A percentile compares a stretch with the other conserved stretches of the same genome.
Conservation (phyloP, 2,113 vertebrate species). For the Lepisosteus oculatus region DNA sequence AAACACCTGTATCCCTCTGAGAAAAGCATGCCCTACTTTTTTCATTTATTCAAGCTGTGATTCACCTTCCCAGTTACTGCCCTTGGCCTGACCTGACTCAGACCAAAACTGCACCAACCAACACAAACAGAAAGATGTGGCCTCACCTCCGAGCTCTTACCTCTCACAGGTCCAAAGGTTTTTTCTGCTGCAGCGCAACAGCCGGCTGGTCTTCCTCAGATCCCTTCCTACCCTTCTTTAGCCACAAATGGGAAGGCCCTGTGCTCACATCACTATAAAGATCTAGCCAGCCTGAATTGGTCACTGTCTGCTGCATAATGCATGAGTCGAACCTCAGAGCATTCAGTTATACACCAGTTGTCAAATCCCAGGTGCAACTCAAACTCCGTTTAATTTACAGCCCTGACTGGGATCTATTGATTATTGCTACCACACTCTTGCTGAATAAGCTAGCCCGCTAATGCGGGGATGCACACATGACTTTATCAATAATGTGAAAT, state of each 20-base stretch:
- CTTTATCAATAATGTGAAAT: conserved; percentile 57
- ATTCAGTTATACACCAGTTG: conserved; percentile 52
- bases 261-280: no score
- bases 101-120: no score
- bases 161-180: not conserved
- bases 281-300: conserved; percentile 8
- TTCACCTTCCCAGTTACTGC: no score
- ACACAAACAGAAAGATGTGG: no score
- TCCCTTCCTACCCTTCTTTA: not conserved
- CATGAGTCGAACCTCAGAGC: conserved; percentile 52
- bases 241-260: no score
- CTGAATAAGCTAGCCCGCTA: conserved; percentile 68
- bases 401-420: conserved; percentile 66
- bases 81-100: no score
- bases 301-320: conserved; percentile 52
- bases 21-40: no score
- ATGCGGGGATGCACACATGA: conserved; percentile 49
- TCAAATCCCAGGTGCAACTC: conserved; percentile 62
- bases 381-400: conserved; percentile 64
- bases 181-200: not conserved
- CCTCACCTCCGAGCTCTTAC: no score
- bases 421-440: conserved; percentile 59
- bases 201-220: not conserved
- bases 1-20: no score
- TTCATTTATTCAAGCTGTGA: no score